Conservation (phyloP, 2,888 invertebrate genomes). For the Stomorhina lunata region DNA sequence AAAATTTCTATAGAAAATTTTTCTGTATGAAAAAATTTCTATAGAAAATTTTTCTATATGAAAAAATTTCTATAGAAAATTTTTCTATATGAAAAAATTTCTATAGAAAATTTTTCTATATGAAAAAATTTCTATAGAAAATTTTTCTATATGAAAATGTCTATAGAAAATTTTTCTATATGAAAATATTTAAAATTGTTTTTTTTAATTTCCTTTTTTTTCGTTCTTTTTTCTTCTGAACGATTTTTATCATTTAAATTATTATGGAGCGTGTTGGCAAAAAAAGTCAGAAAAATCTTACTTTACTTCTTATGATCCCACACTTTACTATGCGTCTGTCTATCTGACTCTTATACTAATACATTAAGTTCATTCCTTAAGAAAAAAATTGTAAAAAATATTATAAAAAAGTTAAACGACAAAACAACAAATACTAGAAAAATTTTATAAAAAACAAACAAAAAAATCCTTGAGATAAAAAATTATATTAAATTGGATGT, state of each 20-base stretch:
- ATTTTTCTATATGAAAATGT: no score
- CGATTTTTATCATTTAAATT: conserved; percentile 68
- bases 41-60: no score
- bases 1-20: no score
- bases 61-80: no score
- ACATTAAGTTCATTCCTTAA: background rate
- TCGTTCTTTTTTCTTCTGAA: conserved; percentile 7
- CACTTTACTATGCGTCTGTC: conserved; percentile 5
- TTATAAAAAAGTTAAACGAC: background rate
- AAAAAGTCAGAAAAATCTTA: conserved; percentile 36
- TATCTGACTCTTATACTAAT: conserved; percentile 12
- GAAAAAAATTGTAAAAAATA: background rate
- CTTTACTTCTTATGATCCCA: conserved; percentile 32
- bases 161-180: no score
- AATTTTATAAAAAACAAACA: background rate
- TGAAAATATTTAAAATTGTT: conserved; percentile 34
- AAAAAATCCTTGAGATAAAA: conserved; percentile 56
- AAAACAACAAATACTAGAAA: conserved; percentile 29
- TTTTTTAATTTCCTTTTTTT: conserved; percentile 26
- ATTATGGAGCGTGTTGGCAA: conserved; percentile 47
- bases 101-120: no score
- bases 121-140: no score
- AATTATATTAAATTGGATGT: conserved; percentile 63
- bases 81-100: no score
- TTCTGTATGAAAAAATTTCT: no score